Conservation (phyloP, 2,888 invertebrate species). For the Eilema depressum region DNA sequence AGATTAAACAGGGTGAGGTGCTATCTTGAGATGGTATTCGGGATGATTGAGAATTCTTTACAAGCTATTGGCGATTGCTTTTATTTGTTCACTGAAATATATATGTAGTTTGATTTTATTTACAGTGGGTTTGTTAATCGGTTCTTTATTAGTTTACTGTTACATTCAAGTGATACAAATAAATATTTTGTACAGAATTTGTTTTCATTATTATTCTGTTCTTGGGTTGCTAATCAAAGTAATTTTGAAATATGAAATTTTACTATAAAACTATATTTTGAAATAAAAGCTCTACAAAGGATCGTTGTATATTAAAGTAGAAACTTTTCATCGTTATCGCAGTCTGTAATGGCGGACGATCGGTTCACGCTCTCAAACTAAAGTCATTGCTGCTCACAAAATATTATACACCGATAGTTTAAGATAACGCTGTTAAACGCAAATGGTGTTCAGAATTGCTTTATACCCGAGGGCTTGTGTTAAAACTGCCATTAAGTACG, state of each 20-base stretch:
- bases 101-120: slow-evolving; percentile 14
- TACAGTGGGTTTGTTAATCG: slow-evolving; percentile 13
- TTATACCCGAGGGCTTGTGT: slow-evolving; percentile 60
- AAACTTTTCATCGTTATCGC: slow-evolving; percentile 67
- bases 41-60: slow-evolving; percentile 53
- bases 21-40: slow-evolving; percentile 50
- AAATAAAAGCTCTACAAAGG: slow-evolving; percentile 26
- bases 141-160: neutral
- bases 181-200: neutral
- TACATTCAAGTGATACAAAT: too few relatives aligned
- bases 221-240: neutral
- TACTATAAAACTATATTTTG: slow-evolving; percentile 20
- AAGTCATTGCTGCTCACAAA: slow-evolving; percentile 72
- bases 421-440: slow-evolving; percentile 77
- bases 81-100: slow-evolving; percentile 14
- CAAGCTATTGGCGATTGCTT: slow-evolving; percentile 45
- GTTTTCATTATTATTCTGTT: neutral
- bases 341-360: slow-evolving; percentile 69
- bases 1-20: slow-evolving; percentile 73
- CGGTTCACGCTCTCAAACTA: slow-evolving; percentile 72
- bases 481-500: neutral
- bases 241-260: slow-evolving; percentile 20
- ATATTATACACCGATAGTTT: slow-evolving; percentile 59
- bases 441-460: slow-evolving; percentile 79
- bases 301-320: slow-evolving; percentile 59